Evolutionary conservation across 2,113 vertebrate species (phyloP), one percentile per base, ranked within the genome.

Genomic region (Centrocercus urophasianus): DNA sequence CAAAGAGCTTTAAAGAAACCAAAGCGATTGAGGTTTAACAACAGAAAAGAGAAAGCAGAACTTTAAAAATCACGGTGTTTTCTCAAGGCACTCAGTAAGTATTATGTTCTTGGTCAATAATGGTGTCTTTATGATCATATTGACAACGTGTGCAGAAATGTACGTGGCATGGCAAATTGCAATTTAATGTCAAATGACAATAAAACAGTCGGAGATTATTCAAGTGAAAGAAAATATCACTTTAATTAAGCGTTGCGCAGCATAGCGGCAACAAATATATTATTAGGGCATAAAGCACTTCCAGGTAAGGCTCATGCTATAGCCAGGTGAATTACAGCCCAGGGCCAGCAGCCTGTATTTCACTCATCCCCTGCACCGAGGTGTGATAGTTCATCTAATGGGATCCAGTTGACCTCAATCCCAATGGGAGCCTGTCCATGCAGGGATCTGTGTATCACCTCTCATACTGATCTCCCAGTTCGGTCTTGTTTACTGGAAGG

Each of bases 181-280:
- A 81, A 34, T 95, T 93, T 96, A 89, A 90, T 94, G 88, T 96
- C 96, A 92, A 89, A 91, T 81, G 82, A 93, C 83, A 94, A 72
- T 95, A 94, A 95, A 97, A 27, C 86, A 92, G 91, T 69, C 57
- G 30, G 72, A 71, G 66, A 92, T 92, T 93, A 92, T 97, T 94
- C 93, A 95, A 2, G 83, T 73, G 76, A 90, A 96, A 91, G 52
- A 90, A 96, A 96, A 95, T 94, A 92, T 71, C 86, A 66, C 83
- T 93, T 94, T 94, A 93, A 96, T 96, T 96, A 92, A 89, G 78
- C 69, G 43, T 92, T 93, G 67, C 86, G 32, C 36, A 25, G 77
- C 83, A 73, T 57, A 90, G 70, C 76, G 83, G 52, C 86, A 84
- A 83, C 72, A 93, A 91, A 86, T 86, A 67, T 1, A 3, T 89